Conservation (phyloP, 2,797 vertebrate species). For the Mormyrops boulengeri region DNA sequence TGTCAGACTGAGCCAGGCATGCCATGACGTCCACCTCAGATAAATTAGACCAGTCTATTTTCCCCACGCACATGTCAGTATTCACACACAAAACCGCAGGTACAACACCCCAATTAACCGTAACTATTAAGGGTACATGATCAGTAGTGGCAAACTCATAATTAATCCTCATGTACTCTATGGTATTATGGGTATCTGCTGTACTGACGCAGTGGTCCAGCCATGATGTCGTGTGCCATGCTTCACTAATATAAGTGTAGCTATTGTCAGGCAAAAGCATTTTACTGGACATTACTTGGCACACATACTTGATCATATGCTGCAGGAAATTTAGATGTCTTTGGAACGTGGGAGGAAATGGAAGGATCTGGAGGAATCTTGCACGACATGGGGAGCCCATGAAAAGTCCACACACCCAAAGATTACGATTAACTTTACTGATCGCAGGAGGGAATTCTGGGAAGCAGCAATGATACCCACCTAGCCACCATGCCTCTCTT, state of each 20-base stretch:
- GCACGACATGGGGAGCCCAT: not conserved
- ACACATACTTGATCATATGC: not conserved
- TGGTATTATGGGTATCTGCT: too few relatives aligned
- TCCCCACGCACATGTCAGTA: too few relatives aligned
- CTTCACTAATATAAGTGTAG: not conserved
- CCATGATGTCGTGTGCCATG: not conserved
- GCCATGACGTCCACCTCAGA: too few relatives aligned
- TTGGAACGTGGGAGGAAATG: not conserved
- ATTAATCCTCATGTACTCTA: too few relatives aligned
- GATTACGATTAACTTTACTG: not conserved
- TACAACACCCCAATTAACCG: too few relatives aligned
- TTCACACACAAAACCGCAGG: too few relatives aligned
- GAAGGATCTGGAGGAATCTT: not conserved
- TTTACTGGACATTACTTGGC: not conserved
- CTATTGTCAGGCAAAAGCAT: not conserved
- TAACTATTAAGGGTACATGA: too few relatives aligned
- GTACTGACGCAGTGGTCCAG: not conserved
- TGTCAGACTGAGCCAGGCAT: too few relatives aligned
- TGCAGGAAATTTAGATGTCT: not conserved
- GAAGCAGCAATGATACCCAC: not conserved
- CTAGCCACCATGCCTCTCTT: not conserved
- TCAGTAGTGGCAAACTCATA: too few relatives aligned
- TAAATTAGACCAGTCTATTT: too few relatives aligned
- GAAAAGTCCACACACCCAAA: not conserved
- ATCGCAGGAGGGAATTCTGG: not conserved